phyloP scores from a whole-genome alignment of 2,113 vertebrate species.

The Setophaga kirtlandii region DNA sequence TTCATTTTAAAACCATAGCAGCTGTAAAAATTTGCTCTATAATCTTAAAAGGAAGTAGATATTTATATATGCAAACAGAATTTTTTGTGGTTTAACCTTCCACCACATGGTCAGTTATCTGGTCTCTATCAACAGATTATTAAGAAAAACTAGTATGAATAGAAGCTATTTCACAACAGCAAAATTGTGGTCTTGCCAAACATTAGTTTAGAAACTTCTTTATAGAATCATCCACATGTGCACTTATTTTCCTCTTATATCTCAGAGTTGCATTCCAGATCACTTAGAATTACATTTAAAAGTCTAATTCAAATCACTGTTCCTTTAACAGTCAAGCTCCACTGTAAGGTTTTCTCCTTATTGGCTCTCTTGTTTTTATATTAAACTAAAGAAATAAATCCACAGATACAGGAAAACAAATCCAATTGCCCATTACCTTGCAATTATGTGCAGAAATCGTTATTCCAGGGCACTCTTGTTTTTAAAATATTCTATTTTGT shows the following conservation, averaged over 20 bases:
- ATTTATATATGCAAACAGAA: constrained; percentile 3
- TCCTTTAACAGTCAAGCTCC: neutral
- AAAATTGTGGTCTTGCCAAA: neutral
- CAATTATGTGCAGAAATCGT: neutral
- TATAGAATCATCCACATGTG: neutral
- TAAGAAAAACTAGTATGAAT: neutral
- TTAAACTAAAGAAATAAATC: neutral
- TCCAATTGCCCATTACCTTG: neutral
- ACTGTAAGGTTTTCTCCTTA: neutral
- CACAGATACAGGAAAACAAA: neutral
- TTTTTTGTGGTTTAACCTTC: neutral
- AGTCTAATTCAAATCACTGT: neutral
- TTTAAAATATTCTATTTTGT: neutral
- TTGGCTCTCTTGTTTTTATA: neutral
- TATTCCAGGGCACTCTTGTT: neutral
- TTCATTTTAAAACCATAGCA: constrained; percentile 36
- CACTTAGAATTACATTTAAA: neutral
- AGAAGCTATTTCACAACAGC: neutral
- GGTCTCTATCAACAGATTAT: neutral
- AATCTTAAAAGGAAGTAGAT: neutral
- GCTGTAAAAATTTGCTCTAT: neutral
- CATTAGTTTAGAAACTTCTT: neutral
- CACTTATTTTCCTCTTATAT: neutral
- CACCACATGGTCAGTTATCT: neutral
- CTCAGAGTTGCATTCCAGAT: neutral